phyloP scores from a whole-genome alignment of 2,888 invertebrate species.

The Merodon equestris region DNA sequence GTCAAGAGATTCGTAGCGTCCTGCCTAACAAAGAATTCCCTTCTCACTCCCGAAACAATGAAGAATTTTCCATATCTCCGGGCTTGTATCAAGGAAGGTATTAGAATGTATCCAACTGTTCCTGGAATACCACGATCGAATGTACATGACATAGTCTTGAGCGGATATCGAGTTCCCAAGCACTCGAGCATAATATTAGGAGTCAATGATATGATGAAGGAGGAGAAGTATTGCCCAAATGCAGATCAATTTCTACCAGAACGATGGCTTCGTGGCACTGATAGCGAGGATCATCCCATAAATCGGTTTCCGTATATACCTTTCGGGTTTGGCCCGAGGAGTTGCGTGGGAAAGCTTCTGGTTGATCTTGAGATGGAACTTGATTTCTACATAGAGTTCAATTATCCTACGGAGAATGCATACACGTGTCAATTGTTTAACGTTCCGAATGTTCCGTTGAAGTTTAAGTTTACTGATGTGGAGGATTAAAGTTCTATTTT shows the following conservation, averaged over 20 bases:
- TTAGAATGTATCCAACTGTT: slow-evolving; percentile 83
- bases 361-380: slow-evolving; percentile 84
- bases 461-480: slow-evolving; percentile 72
- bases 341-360: slow-evolving; percentile 84
- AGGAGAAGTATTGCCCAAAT: slow-evolving; percentile 81
- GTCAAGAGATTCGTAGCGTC: slow-evolving; percentile 80
- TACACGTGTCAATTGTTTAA: slow-evolving; percentile 71
- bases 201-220: slow-evolving; percentile 82
- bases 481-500: slow-evolving; percentile 11
- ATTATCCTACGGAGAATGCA: slow-evolving; percentile 70
- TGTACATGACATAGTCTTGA: slow-evolving; percentile 81
- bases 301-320: slow-evolving; percentile 73
- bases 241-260: slow-evolving; percentile 83
- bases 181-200: slow-evolving; percentile 85
- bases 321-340: slow-evolving; percentile 83
- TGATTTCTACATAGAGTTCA: slow-evolving; percentile 72
- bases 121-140: slow-evolving; percentile 81
- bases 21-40: slow-evolving; percentile 76
- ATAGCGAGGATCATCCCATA: slow-evolving; percentile 1
- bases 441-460: slow-evolving; percentile 73
- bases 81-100: slow-evolving; percentile 87
- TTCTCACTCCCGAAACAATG: slow-evolving; percentile 77
- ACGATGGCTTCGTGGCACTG: slow-evolving; percentile 67
- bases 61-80: slow-evolving; percentile 82
- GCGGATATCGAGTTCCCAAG: slow-evolving; percentile 83